phyloP scores from a whole-genome alignment of 2,888 invertebrate species.

The Thera obeliscata region DNA sequence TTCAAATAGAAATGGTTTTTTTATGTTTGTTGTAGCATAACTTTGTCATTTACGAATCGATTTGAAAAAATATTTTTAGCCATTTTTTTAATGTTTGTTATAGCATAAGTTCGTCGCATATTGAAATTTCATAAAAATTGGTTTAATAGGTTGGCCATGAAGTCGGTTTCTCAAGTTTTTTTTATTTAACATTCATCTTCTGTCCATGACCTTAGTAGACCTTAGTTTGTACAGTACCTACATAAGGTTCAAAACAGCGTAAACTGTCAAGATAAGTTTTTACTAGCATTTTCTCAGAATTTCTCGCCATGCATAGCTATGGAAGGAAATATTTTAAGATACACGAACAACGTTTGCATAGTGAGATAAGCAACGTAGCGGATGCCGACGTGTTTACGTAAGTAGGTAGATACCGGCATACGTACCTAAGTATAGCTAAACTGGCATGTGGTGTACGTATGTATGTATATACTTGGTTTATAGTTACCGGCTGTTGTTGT shows the following conservation, averaged over 20 bases:
- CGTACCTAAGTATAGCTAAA: slow-evolving; percentile 25
- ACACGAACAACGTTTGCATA: slow-evolving; percentile 66
- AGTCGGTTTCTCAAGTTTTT: too few species aligned
- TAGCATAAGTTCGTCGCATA: too few species aligned
- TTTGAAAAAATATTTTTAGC: too few species aligned
- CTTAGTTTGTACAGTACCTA: slow-evolving; percentile 6
- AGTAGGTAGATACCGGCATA: slow-evolving; percentile 34
- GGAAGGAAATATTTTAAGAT: slow-evolving; percentile 80
- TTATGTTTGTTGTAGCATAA: too few species aligned
- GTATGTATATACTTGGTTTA: background rate
- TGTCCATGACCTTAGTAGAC: background rate
- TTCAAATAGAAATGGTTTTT: too few species aligned
- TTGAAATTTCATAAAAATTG: too few species aligned
- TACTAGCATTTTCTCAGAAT: slow-evolving; percentile 59
- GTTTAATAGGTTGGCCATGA: too few species aligned
- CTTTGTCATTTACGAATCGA: too few species aligned
- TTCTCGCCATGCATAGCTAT: slow-evolving; percentile 54
- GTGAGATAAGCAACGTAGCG: slow-evolving; percentile 74
- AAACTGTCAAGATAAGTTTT: slow-evolving; percentile 36
- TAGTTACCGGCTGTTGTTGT: slow-evolving; percentile 1
- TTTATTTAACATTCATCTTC: too few species aligned
- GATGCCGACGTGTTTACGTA: slow-evolving; percentile 67
- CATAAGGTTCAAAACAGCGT: slow-evolving; percentile 31
- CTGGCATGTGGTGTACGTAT: slow-evolving; percentile 6
- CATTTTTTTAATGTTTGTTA: too few species aligned